Base-by-base conservation (phyloP, 2,113 vertebrate species). In the Motacilla tschutschensis region DNA sequence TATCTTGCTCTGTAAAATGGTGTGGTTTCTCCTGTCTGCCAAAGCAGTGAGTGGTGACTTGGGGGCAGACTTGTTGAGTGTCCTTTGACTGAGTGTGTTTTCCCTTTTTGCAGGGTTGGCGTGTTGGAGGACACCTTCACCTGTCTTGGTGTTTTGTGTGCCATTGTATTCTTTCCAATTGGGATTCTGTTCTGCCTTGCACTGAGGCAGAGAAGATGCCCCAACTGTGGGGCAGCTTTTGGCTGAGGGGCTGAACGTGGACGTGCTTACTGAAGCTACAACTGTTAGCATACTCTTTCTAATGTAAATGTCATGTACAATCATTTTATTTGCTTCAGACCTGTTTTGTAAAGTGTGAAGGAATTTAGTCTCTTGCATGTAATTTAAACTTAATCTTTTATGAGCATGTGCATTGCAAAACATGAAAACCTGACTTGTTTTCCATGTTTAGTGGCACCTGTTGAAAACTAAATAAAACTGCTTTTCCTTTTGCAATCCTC, bases 41-140 rank as follows among this genome's bases (percentile, higher is more conserved):
- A 47, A 8, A 31, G 59, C 19, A 28, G 13, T 4, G 28, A 69
- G 43, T 29, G 28, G 26, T 46, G 50, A 54, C 25, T 11, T 57
- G 12, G 43, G 50, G 41, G 17, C n/a, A 50, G 17, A 36, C 9
- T 4, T 33, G 38, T n/a, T 67, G 71, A 33, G 29, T 67, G 82
- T 85, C 69, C 43, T 59, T 59, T 95, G 91, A 91, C 88, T 57
- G 44, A 85, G 66, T 65, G n/a, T 79, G 44, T 93, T 65, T 59
- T 89, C 80, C 43, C 10, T 87, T 94, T 62, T 75, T 60, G 5
- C 97, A 99, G 99, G 95, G 99, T 99, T 44, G 99, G 99, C 11
- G 99, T 99, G 67, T 95, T 99, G 97, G 98, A 99, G 95, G 99
- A 99, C 63, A 98, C 98, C 88, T 99, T 99, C 97, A 99, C 99